These are phyloP conservation scores for Prosapia bicincta DNA, from an alignment of 2,888 invertebrate species.

Conservation along the genomic window DNA sequence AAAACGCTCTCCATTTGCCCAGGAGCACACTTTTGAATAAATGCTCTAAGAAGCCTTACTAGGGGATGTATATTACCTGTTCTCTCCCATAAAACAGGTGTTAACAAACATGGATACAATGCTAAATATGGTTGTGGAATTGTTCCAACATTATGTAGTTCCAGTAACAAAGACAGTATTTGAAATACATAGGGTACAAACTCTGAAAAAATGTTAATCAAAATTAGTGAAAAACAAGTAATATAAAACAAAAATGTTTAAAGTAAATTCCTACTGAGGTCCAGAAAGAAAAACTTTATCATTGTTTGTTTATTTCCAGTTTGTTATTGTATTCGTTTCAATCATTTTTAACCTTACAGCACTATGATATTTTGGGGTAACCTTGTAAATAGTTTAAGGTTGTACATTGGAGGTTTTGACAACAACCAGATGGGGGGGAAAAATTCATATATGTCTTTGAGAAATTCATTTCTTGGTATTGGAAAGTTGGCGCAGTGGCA, in stretches of 20 bases:
- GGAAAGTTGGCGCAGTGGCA: too few species aligned
- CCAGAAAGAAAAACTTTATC: too few species aligned
- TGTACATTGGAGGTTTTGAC: too few species aligned
- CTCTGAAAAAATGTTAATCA: conserved; percentile 68
- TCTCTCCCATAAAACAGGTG: conserved; percentile 90
- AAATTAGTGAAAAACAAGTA: conserved; percentile 28
- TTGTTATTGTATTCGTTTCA: too few species aligned
- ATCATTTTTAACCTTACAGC: too few species aligned
- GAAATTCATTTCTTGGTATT: too few species aligned
- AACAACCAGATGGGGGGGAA: too few species aligned
- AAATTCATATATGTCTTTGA: too few species aligned
- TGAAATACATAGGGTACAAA: conserved; percentile 99
- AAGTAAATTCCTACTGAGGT: too few species aligned
- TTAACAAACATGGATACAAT: conserved; percentile 83
- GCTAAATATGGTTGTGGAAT: conserved; percentile 83
- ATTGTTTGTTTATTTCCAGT: too few species aligned
- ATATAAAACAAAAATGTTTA: neutral
- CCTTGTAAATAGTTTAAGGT: too few species aligned
- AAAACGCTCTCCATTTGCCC: conserved; percentile 33
- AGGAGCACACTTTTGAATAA: conserved; percentile 61
- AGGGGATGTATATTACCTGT: conserved; percentile 92
- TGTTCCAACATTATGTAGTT: conserved; percentile 58
- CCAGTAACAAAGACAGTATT: conserved; percentile 88
- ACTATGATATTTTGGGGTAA: too few species aligned
- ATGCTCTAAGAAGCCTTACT: conserved; percentile 87